These are phyloP conservation scores for Nymphalis polychloros DNA, from an alignment of 2,888 invertebrate genomes.

Conservation along the genomic window DNA sequence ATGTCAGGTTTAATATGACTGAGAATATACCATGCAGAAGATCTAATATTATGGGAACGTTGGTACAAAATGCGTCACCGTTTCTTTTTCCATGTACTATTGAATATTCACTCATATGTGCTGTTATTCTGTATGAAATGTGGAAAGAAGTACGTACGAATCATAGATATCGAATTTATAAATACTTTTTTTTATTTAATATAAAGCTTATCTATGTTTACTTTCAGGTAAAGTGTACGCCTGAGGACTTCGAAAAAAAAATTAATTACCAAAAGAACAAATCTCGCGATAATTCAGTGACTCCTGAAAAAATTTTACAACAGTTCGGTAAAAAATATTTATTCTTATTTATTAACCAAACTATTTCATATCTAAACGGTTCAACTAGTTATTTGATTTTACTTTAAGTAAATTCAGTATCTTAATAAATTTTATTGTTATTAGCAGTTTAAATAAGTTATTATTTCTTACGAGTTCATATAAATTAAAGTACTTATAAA, in stretches of 20 bases:
- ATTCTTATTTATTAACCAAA: neutral
- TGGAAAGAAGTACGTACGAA: slow-evolving; percentile 88
- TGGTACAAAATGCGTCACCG: slow-evolving; percentile 86
- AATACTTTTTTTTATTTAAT: neutral
- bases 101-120: slow-evolving; percentile 95
- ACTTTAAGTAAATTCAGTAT: no score
- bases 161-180: neutral
- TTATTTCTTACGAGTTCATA: no score
- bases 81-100: slow-evolving; percentile 95
- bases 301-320: slow-evolving; percentile 77
- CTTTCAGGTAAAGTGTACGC: slow-evolving; percentile 73
- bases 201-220: slow-evolving; percentile 35
- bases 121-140: slow-evolving; percentile 93
- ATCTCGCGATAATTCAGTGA: slow-evolving; percentile 75
- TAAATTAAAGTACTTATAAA: no score
- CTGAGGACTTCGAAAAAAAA: slow-evolving; percentile 75
- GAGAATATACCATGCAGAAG: slow-evolving; percentile 75
- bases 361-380: no score
- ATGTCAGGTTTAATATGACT: slow-evolving; percentile 45
- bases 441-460: no score
- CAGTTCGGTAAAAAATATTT: slow-evolving; percentile 64
- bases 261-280: slow-evolving; percentile 63
- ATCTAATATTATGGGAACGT: slow-evolving; percentile 86
- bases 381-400: no score
- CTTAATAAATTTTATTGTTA: no score